phyloP scores from a whole-genome alignment of 2,113 vertebrate genomes.

The Actenoides lindsayi region DNA sequence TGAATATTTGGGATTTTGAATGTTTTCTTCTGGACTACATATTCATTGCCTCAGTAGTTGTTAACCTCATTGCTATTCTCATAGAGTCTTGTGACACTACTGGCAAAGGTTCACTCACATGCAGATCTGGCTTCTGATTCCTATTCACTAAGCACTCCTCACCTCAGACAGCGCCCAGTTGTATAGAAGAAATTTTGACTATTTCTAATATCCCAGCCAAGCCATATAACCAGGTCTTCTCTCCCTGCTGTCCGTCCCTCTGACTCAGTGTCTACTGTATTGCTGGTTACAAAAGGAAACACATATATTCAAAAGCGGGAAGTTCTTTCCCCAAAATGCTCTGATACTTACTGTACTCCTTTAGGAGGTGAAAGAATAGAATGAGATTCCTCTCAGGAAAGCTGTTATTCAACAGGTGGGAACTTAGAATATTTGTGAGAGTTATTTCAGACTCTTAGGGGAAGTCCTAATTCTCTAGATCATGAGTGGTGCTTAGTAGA shows the following conservation, averaged over 20 bases:
- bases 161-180: not conserved
- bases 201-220: not conserved
- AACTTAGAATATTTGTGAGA: not conserved
- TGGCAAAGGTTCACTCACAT: not conserved
- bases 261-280: not conserved
- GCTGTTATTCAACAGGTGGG: not conserved
- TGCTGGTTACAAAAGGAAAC: accelerated
- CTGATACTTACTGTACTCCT: not conserved
- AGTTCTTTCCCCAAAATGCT: not conserved
- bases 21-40: not conserved
- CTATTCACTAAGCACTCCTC: not conserved
- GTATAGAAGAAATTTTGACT: not conserved
- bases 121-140: not conserved
- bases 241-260: not conserved
- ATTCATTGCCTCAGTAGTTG: not conserved
- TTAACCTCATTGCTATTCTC: not conserved
- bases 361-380: not conserved
- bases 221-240: not conserved
- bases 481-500: not conserved
- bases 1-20: not conserved
- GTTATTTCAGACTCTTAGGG: not conserved
- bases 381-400: not conserved
- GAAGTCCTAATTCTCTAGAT: not conserved
- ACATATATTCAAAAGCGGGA: not conserved
- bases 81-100: not conserved